Conservation (phyloP, 1,140 invertebrate species). For the Euschistus heros region DNA sequence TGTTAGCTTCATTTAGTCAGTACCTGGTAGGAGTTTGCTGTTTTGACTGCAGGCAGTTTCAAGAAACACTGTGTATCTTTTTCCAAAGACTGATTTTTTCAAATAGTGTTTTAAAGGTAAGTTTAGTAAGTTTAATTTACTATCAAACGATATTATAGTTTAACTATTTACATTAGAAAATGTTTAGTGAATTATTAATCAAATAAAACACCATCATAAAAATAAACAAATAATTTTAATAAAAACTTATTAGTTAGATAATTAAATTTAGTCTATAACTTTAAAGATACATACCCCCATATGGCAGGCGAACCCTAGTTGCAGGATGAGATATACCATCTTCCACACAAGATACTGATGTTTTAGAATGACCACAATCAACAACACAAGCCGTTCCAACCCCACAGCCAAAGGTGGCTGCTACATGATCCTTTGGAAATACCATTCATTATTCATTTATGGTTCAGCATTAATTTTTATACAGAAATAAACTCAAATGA, state of each 20-base stretch:
- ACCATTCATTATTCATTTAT: background rate
- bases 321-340: conserved; percentile 87
- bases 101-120: too few relatives aligned
- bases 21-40: too few relatives aligned
- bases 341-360: conserved; percentile 89
- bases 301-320: conserved; percentile 49
- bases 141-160: too few relatives aligned
- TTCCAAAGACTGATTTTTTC: too few relatives aligned
- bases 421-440: conserved; percentile 66
- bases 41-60: too few relatives aligned
- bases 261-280: background rate
- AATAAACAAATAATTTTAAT: background rate
- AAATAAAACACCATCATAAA: background rate
- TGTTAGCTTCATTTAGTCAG: too few relatives aligned
- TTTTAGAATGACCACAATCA: conserved; percentile 92
- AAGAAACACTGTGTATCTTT: too few relatives aligned
- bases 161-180: too few relatives aligned
- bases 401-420: conserved; percentile 87
- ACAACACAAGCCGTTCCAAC: conserved; percentile 87
- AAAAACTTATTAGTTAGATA: background rate
- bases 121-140: too few relatives aligned
- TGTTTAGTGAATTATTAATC: background rate
- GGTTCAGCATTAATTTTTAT: background rate
- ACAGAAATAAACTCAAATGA: conserved; percentile 13
- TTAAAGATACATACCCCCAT: conserved; percentile 12